phyloP scores from a whole-genome alignment of 2,113 vertebrate species.

The Pipra filicauda region DNA sequence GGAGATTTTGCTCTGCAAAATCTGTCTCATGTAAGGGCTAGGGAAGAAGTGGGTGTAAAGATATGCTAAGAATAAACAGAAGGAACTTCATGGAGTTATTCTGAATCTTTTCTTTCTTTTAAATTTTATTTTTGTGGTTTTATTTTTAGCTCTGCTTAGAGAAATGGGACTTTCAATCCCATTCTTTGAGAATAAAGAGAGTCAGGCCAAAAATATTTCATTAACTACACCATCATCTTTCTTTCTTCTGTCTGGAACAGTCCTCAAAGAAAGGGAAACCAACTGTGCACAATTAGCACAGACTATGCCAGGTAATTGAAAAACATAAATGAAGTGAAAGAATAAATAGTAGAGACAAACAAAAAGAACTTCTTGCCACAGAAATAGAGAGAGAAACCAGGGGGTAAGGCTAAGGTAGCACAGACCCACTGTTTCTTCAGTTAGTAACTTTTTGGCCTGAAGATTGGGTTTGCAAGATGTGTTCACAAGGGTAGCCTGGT shows the following conservation, averaged over 20 bases:
- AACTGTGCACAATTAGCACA: slow-evolving; percentile 9
- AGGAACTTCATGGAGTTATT: background rate
- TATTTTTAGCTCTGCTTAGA: slow-evolving; percentile 15
- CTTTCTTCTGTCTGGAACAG: background rate
- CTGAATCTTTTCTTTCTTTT: background rate
- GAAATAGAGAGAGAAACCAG: background rate
- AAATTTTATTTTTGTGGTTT: background rate
- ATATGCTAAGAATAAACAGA: background rate
- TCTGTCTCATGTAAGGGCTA: background rate
- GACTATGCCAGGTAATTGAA: background rate
- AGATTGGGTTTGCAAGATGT: background rate
- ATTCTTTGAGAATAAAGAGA: slow-evolving; percentile 14
- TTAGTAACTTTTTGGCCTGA: background rate
- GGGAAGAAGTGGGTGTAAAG: background rate
- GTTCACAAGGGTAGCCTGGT: background rate
- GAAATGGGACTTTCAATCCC: background rate
- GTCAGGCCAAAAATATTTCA: background rate
- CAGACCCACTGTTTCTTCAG: background rate
- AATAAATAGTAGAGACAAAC: background rate
- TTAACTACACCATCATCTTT: background rate
- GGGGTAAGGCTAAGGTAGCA: background rate
- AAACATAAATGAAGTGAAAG: background rate
- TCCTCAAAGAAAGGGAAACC: background rate
- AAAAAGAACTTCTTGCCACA: background rate
- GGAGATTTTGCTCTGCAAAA: background rate